Evolutionary conservation across 2,797 vertebrate species (phyloP).

Genomic region (Caiman crocodilus): DNA sequence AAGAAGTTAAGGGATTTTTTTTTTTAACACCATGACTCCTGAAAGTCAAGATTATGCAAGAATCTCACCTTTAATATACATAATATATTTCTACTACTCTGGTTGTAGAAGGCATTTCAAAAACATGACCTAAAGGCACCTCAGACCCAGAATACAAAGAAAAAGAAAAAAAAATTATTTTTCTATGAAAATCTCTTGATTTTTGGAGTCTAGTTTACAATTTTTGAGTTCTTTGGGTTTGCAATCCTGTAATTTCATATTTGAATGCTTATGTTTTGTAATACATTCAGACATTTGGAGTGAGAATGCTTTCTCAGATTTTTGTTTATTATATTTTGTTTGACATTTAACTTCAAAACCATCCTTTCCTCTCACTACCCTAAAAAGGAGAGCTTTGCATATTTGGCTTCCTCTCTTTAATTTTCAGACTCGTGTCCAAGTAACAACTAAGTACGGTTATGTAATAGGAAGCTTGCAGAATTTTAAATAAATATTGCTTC

Average conservation of each 20-base stretch:
- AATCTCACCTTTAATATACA: slow-evolving; percentile 55
- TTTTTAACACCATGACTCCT: slow-evolving; percentile 9
- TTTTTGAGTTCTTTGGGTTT: not conserved
- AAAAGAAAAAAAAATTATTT: slow-evolving; percentile 14
- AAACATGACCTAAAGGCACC: slow-evolving; percentile 54
- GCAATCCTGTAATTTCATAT: not conserved
- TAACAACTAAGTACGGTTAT: not conserved
- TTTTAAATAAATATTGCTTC: slow-evolving; percentile 1
- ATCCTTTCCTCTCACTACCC: not conserved
- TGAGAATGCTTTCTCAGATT: not conserved
- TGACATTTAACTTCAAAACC: not conserved
- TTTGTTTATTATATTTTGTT: slow-evolving; percentile 11
- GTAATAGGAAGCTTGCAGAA: not conserved
- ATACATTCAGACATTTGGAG: too few relatives aligned
- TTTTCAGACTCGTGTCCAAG: not conserved
- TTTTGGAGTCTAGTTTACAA: not conserved
- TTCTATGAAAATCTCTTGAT: slow-evolving; percentile 30
- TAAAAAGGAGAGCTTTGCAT: not conserved
- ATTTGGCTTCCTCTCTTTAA: not conserved
- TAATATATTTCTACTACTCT: slow-evolving; percentile 20
- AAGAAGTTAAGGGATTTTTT: not conserved
- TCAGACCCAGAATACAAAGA: not conserved
- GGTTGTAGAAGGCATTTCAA: slow-evolving; percentile 59
- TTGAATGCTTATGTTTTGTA: not conserved
- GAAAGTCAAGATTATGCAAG: slow-evolving; percentile 19